A percentile compares a stretch with the other conserved stretches of the same genome.
These are phyloP conservation scores for Aulostomus chinensis DNA, from an alignment of 2,797 vertebrate genomes.

Conservation along the genomic window DNA sequence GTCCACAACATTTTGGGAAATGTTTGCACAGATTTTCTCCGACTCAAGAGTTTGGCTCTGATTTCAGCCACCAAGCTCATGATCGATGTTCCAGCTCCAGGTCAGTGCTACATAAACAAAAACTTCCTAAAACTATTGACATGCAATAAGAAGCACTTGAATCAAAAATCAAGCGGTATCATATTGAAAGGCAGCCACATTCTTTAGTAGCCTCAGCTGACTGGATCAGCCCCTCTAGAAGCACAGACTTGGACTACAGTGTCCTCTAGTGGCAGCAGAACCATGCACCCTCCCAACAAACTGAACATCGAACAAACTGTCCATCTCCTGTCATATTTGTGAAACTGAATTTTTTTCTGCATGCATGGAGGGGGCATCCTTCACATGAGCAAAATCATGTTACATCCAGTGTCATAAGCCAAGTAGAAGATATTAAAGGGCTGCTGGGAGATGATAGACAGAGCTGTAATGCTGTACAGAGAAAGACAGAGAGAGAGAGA, in stretches of 20 bases:
- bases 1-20: not conserved
- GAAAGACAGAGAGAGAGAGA: too few species aligned
- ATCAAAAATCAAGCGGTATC: not conserved
- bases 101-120: not conserved
- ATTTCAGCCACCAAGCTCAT: not conserved
- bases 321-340: not conserved
- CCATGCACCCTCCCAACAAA: not conserved
- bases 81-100: not conserved
- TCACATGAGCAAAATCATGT: conserved; percentile 2
- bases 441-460: too few species aligned
- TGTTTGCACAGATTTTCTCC: not conserved
- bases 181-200: too few species aligned
- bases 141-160: not conserved
- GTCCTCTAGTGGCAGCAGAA: conserved; percentile 58
- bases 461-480: too few species aligned
- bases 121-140: not conserved
- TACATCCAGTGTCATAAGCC: conserved; percentile 13
- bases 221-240: not conserved
- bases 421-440: too few species aligned
- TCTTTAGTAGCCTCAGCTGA: not conserved
- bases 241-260: conserved; percentile 36
- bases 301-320: not conserved
- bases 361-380: not conserved
- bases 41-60: not conserved
- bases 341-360: conserved; percentile 12